phyloP scores from a whole-genome alignment of 2,888 invertebrate genomes.

The Strigamia transsilvanica region DNA sequence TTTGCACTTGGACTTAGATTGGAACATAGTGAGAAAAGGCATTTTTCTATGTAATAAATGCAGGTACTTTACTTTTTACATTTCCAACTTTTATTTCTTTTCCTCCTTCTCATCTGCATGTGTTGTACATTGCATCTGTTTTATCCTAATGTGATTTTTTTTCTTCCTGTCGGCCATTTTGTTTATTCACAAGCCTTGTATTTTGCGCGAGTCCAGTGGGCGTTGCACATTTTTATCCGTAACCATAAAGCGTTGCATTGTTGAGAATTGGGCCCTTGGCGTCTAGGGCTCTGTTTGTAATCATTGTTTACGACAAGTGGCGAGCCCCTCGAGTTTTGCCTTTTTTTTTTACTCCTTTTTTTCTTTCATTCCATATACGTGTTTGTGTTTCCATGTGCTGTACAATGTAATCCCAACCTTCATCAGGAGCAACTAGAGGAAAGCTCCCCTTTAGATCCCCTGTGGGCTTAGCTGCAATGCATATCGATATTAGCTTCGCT shows the following conservation, averaged over 20 bases:
- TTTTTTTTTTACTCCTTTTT: conserved; percentile 2
- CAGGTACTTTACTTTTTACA: conserved; percentile 10
- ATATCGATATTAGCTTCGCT: conserved; percentile 45
- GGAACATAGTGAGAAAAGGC: conserved; percentile 27
- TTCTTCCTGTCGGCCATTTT: conserved; percentile 18
- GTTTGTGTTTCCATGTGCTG: conserved; percentile 15
- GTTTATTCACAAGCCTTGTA: neutral
- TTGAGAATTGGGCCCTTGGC: conserved; percentile 45
- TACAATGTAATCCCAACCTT: conserved; percentile 42
- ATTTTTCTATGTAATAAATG: conserved; percentile 33
- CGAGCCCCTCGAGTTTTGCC: conserved; percentile 21
- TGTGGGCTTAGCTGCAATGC: conserved; percentile 47
- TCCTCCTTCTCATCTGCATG: neutral
- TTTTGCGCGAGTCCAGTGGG: conserved; percentile 5
- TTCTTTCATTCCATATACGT: conserved; percentile 4
- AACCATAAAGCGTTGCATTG: conserved; percentile 48
- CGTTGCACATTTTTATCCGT: conserved; percentile 37
- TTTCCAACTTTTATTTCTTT: conserved; percentile 29
- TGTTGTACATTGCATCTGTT: conserved; percentile 36
- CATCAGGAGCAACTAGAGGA: conserved; percentile 29
- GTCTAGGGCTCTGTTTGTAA: conserved; percentile 16
- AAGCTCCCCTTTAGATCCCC: conserved; percentile 42
- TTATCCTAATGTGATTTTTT: conserved; percentile 25
- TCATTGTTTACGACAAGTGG: conserved; percentile 49
- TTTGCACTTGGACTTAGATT: conserved; percentile 19